phyloP scores from a whole-genome alignment of 2,888 invertebrate genomes.

The Phorcus lineatus region DNA sequence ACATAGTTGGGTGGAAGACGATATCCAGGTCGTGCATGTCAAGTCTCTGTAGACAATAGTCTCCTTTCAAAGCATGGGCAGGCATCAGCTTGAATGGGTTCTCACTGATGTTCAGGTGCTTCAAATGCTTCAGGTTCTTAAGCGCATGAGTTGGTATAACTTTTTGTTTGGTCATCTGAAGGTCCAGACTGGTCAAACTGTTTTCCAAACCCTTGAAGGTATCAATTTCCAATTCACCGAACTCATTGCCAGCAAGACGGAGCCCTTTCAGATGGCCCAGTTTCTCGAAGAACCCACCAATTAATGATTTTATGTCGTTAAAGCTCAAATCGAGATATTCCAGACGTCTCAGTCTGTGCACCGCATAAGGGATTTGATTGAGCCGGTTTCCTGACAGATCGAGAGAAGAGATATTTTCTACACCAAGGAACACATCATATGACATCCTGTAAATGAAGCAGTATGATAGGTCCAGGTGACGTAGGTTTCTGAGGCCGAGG shows the following conservation, averaged over 20 bases:
- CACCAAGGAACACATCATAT: not conserved
- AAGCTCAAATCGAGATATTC: not conserved
- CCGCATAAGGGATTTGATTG: not conserved
- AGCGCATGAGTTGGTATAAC: not conserved
- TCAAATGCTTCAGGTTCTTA: not conserved
- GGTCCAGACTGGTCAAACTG: not conserved
- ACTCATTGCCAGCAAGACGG: not conserved
- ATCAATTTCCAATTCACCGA: not conserved
- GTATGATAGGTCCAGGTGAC: not conserved
- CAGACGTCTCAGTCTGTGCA: not conserved
- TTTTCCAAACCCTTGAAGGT: not conserved
- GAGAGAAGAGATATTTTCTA: not conserved
- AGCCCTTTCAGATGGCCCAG: not conserved
- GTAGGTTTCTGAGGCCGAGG: not conserved
- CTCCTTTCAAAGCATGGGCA: not conserved
- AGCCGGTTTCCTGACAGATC: not conserved
- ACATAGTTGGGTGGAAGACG: not conserved
- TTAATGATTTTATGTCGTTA: constrained; percentile 3
- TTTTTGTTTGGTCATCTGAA: constrained; percentile 1
- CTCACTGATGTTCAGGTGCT: constrained; percentile 8
- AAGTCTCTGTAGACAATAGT: constrained; percentile 2
- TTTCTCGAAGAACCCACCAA: not conserved
- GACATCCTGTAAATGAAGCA: constrained; percentile 8
- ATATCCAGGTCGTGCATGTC: not conserved
- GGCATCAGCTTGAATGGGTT: constrained; percentile 2